Base-by-base conservation (phyloP, 2,888 invertebrate species). In the Drosophila robusta region DNA sequence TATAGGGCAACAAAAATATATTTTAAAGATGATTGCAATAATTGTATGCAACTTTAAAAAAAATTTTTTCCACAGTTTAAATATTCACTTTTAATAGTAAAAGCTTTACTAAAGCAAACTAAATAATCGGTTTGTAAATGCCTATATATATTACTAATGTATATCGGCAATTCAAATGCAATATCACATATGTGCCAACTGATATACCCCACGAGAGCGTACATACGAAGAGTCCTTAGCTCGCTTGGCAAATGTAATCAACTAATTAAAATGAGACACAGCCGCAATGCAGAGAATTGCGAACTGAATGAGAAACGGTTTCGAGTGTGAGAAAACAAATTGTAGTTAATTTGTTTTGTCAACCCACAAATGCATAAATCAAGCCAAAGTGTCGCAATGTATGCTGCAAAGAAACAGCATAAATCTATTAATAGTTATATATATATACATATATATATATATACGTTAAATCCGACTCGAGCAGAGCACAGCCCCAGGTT, bases 241-340 rank as follows among this genome's bases (percentile, higher is more conserved):
- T 51, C 7, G 9, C 8, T 18, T 18, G 24, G 26, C 46, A 22
- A 45, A 68, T 29, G 41, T 67, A 76, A 75, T 76, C 67, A 72
- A 50, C 60, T 72, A 77, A 75, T 75, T 77, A 54, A 72, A 67
- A 72, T 54, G 47, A 9, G 29, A 4, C 34, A 47, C 42, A 56
- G 58, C 60, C 67, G 62, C 74, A 76, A 24, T 66, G 62, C 70
- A 58, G 71, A 39, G 22, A 41, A 36, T 26, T 44, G 26, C 46
- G n/a, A 38, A 38, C 16, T 22, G 42, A 70, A 39, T 57, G 47
- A 7, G 32, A 54, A 55, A 26, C 24, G 12, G 8, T 32, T 47
- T 52, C 41, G 24, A 72, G 58, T 75, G 55, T 52, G 46, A 14
- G 41, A 42, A 57, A 60, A 46, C 62, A 34, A 75, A 72, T 72